A percentile compares a stretch with the other conserved stretches of the same genome.
Evolutionary conservation across 2,888 invertebrate species (phyloP).

Genomic region (Stenurella melanura): DNA sequence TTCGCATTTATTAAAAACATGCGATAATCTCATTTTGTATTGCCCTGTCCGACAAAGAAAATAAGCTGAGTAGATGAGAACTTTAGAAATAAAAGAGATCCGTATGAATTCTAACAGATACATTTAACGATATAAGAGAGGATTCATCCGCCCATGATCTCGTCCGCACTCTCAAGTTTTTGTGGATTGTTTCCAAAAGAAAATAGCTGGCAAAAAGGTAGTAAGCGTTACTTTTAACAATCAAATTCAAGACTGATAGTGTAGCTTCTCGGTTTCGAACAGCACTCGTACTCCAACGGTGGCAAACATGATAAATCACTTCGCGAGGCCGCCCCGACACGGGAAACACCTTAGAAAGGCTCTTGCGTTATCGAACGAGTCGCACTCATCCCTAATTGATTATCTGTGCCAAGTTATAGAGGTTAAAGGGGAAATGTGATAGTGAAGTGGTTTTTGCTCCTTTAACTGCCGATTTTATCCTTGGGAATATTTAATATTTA

Average conservation of each 20-base stretch:
- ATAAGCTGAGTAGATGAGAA: no score
- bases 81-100: no score
- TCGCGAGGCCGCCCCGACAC: conserved; percentile 10
- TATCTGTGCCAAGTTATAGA: conserved; percentile 28
- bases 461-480: background rate
- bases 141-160: background rate
- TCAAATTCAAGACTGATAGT: conserved; percentile 28
- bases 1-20: no score
- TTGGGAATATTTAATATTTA: background rate
- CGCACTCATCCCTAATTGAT: conserved; percentile 38
- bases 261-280: conserved; percentile 21
- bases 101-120: background rate
- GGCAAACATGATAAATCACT: conserved; percentile 41
- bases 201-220: conserved; percentile 23
- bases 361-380: conserved; percentile 32
- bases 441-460: conserved; percentile 24
- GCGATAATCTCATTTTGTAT: no score
- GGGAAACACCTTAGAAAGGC: conserved; percentile 28
- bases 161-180: background rate
- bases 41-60: no score
- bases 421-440: conserved; percentile 10
- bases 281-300: conserved; percentile 24
- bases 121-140: background rate
- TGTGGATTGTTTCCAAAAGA: conserved; percentile 22
- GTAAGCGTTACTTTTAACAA: conserved; percentile 17